These are phyloP conservation scores for Emys orbicularis DNA, from an alignment of 2,797 vertebrate genomes.

Conservation along the genomic window DNA sequence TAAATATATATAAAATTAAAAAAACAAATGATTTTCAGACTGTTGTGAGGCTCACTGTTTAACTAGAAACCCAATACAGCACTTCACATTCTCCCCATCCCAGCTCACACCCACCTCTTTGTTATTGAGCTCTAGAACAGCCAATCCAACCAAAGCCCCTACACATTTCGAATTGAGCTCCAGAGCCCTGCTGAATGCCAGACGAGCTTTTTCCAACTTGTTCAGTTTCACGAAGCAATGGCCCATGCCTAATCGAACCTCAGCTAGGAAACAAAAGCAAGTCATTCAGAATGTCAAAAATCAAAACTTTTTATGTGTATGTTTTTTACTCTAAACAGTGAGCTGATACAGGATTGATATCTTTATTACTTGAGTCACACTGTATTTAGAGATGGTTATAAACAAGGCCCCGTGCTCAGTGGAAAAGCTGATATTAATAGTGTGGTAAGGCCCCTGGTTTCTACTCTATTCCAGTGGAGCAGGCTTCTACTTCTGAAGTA, in stretches of 20 bases:
- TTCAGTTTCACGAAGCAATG: constrained; percentile 98
- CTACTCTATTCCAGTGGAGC: not conserved
- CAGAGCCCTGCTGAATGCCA: constrained; percentile 95
- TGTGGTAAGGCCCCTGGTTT: not conserved
- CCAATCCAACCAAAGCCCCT: constrained; percentile 95
- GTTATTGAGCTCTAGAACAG: constrained; percentile 97
- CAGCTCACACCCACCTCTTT: constrained; percentile 87
- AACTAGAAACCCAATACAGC: not conserved
- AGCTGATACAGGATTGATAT: not conserved
- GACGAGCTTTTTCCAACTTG: constrained; percentile 96
- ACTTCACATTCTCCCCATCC: not conserved
- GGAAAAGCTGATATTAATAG: not conserved
- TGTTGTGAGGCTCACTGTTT: not conserved
- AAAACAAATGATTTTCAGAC: not conserved
- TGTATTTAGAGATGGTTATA: not conserved
- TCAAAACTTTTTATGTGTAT: not conserved
- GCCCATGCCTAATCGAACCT: constrained; percentile 97
- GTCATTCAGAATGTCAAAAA: constrained; percentile 10
- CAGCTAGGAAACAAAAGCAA: constrained; percentile 83
- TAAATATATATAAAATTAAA: too few species aligned
- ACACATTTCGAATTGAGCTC: constrained; percentile 98
- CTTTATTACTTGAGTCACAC: not conserved
- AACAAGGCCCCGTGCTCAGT: not conserved
- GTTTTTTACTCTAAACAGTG: not conserved
- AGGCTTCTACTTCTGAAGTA: not conserved